Conservation (phyloP, 2,888 invertebrate species). For the Abrostola tripartita region DNA sequence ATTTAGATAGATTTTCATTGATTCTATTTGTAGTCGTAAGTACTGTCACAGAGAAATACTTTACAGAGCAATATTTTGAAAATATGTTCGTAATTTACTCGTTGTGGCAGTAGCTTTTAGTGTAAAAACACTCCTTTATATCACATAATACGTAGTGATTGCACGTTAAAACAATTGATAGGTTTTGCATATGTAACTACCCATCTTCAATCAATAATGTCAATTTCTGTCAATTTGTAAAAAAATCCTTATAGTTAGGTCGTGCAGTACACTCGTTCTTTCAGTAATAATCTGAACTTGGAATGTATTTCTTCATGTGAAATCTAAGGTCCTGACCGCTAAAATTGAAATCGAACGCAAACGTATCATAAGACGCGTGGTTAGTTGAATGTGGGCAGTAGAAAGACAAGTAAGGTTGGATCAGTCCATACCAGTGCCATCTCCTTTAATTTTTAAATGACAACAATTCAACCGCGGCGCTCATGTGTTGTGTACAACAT, state of each 20-base stretch:
- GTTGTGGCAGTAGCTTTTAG: slow-evolving; percentile 33
- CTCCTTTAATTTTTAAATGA: not conserved
- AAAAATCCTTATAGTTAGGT: slow-evolving; percentile 32
- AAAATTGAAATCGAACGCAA: not conserved
- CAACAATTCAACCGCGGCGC: not conserved
- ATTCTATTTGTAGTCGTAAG: slow-evolving; percentile 36
- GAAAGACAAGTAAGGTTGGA: not conserved
- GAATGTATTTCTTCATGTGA: slow-evolving; percentile 6
- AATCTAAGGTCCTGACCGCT: not conserved
- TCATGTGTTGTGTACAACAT: not conserved
- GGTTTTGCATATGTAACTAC: slow-evolving; percentile 19
- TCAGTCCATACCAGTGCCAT: not conserved
- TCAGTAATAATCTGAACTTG: slow-evolving; percentile 50
- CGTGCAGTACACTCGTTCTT: slow-evolving; percentile 44
- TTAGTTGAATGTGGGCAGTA: not conserved
- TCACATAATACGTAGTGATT: slow-evolving; percentile 32
- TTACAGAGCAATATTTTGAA: not conserved
- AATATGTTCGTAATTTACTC: not conserved
- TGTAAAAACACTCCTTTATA: slow-evolving; percentile 17
- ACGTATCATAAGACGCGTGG: not conserved
- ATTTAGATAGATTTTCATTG: slow-evolving; percentile 32
- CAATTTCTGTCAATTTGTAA: slow-evolving; percentile 67
- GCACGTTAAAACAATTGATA: slow-evolving; percentile 35
- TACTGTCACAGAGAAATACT: slow-evolving; percentile 30
- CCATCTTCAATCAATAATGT: slow-evolving; percentile 39